A percentile compares a stretch with the other conserved stretches of the same genome.
Evolutionary conservation across 2,888 invertebrate genomes (phyloP).

Genomic region (Halocaridina rubra): DNA sequence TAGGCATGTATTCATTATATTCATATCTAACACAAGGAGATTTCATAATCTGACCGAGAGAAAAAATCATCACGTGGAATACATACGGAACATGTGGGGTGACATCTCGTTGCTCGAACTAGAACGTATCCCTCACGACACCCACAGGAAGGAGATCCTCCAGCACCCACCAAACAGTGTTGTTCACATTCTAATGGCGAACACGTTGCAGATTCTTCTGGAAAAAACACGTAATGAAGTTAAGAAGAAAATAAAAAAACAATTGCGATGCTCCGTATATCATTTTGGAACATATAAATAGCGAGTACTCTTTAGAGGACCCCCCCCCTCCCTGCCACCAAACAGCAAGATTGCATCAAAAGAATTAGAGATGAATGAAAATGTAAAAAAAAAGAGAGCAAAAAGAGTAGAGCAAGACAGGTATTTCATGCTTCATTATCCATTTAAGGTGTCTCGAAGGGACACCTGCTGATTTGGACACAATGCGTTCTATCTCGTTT

Average conservation of each 20-base stretch:
- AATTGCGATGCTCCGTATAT: too few relatives aligned
- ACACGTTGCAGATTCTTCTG: not conserved
- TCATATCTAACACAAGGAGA: too few relatives aligned
- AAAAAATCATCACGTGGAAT: too few relatives aligned
- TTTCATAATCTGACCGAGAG: too few relatives aligned
- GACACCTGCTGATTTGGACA: not conserved
- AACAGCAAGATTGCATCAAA: not conserved
- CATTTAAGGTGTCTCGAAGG: too few relatives aligned
- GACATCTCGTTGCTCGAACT: not conserved
- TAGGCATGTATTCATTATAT: too few relatives aligned
- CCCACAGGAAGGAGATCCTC: constrained; percentile 15
- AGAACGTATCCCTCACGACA: constrained; percentile 40
- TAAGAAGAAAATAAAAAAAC: too few relatives aligned
- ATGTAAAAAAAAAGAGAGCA: not conserved
- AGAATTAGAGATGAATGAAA: not conserved
- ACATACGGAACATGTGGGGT: constrained; percentile 32
- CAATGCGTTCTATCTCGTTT: not conserved
- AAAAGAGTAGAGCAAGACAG: not conserved
- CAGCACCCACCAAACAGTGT: constrained; percentile 10
- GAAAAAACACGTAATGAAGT: too few relatives aligned
- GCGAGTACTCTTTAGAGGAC: not conserved
- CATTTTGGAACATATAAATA: not conserved
- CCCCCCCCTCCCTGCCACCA: too few relatives aligned
- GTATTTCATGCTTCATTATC: not conserved
- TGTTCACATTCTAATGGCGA: not conserved